Evolutionary conservation across 2,113 vertebrate species (phyloP).

Genomic region (Erythrocercus mccallii): DNA sequence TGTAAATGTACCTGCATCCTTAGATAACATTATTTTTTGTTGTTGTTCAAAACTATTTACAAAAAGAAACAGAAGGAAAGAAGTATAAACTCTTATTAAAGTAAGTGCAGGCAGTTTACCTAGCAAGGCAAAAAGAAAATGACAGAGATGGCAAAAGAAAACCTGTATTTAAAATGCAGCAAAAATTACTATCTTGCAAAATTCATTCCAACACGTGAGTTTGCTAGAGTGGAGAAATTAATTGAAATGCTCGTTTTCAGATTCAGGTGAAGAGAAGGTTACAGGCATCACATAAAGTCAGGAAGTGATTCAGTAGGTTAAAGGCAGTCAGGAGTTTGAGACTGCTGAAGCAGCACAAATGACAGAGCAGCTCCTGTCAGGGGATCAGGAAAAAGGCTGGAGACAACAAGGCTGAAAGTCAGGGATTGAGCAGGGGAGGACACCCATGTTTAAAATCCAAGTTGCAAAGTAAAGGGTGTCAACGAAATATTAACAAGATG

Average conservation of each 20-base stretch:
- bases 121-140: not conserved
- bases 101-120: not conserved
- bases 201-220: not conserved
- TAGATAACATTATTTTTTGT: constrained; percentile 41
- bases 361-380: not conserved
- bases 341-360: not conserved
- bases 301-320: not conserved
- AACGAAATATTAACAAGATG: not conserved
- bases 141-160: not conserved
- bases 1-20: constrained; percentile 32
- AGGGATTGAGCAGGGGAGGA: not conserved
- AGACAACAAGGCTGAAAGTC: not conserved
- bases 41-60: not conserved
- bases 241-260: not conserved
- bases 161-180: not conserved
- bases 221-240: not conserved
- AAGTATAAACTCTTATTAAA: not conserved
- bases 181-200: not conserved
- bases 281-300: not conserved
- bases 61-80: not conserved
- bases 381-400: not conserved
- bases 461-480: not conserved
- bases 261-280: not conserved
- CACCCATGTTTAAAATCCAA: not conserved
- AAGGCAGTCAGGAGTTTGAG: not conserved